Percentiles rank a stretch among this genome's conserved stretches.
These are phyloP conservation scores for Phymastichus coffea DNA, from an alignment of 1,140 invertebrate genomes.

Conservation along the genomic window DNA sequence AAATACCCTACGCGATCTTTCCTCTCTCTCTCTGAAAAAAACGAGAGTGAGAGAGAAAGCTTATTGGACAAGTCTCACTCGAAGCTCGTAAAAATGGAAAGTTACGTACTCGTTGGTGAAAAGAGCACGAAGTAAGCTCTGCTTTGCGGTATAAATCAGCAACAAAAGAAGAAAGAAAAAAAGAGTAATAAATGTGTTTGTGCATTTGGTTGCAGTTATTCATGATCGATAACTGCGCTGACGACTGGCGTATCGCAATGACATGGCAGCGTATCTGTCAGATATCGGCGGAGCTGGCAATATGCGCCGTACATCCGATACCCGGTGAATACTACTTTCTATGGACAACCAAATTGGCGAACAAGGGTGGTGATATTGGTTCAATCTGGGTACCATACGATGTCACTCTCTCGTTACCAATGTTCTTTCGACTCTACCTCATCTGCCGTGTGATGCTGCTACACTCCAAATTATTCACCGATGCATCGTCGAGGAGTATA, in stretches of 20 bases:
- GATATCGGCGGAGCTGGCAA: slow-evolving; percentile 87
- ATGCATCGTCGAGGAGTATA: slow-evolving; percentile 91
- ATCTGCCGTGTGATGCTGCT: slow-evolving; percentile 99
- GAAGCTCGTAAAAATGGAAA: too few relatives aligned
- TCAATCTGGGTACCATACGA: slow-evolving; percentile 89
- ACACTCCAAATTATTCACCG: slow-evolving; percentile 98
- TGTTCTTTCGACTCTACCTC: slow-evolving; percentile 98
- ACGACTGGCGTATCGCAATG: slow-evolving; percentile 99
- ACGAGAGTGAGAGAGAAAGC: too few relatives aligned
- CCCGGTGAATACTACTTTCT: slow-evolving; percentile 94
- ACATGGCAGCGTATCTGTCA: slow-evolving; percentile 94
- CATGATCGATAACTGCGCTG: slow-evolving; percentile 99
- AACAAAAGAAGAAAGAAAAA: too few relatives aligned
- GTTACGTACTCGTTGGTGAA: too few relatives aligned
- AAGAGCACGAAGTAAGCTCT: too few relatives aligned
- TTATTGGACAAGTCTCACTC: too few relatives aligned
- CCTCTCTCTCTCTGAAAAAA: too few relatives aligned
- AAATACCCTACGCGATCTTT: too few relatives aligned
- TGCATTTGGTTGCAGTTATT: slow-evolving; percentile 93
- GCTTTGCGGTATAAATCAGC: too few relatives aligned
- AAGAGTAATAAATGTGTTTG: too few relatives aligned
- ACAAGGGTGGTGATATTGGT: slow-evolving; percentile 83
- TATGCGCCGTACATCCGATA: slow-evolving; percentile 97
- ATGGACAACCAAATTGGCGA: slow-evolving; percentile 94
- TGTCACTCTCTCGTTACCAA: slow-evolving; percentile 94